Evolutionary conservation across 37 sponge, comb jelly and placozoan genomes (phyloP).

Genomic region (Crambe crambe): DNA sequence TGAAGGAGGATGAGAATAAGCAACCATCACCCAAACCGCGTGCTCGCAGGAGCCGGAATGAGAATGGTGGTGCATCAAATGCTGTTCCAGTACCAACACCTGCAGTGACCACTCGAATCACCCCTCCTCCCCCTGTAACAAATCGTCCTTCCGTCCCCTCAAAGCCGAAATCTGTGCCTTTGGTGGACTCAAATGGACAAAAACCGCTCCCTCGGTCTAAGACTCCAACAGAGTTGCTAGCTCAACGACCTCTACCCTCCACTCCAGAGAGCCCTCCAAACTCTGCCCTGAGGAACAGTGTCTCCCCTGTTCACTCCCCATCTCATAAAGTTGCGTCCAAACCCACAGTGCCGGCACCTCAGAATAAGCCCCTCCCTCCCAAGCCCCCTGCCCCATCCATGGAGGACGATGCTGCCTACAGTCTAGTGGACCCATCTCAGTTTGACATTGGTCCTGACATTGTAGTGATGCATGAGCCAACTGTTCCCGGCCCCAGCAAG

Average conservation of each 20-base stretch:
- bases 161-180: not conserved
- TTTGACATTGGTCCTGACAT: too few species aligned
- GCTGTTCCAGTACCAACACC: not conserved
- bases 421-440: not conserved
- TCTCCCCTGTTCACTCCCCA: too few species aligned
- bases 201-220: not conserved
- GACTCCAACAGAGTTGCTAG: not conserved
- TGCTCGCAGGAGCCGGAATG: not conserved
- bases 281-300: too few species aligned
- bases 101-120: not conserved
- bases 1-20: too few species aligned
- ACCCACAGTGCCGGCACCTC: too few species aligned
- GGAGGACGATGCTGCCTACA: not conserved
- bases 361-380: too few species aligned
- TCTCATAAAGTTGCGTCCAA: too few species aligned
- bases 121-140: not conserved
- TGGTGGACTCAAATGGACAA: not conserved
- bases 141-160: not conserved
- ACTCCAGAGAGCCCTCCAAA: too few species aligned
- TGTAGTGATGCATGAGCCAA: too few species aligned
- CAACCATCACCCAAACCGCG: constrained; percentile 9
- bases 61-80: not conserved
- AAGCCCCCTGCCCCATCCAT: too few species aligned
- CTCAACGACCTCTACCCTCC: too few species aligned
- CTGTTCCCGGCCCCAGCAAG: too few species aligned